These are phyloP conservation scores for Eulemur rubriventer DNA, from an alignment of 2,797 vertebrate species.

Conservation along the genomic window DNA sequence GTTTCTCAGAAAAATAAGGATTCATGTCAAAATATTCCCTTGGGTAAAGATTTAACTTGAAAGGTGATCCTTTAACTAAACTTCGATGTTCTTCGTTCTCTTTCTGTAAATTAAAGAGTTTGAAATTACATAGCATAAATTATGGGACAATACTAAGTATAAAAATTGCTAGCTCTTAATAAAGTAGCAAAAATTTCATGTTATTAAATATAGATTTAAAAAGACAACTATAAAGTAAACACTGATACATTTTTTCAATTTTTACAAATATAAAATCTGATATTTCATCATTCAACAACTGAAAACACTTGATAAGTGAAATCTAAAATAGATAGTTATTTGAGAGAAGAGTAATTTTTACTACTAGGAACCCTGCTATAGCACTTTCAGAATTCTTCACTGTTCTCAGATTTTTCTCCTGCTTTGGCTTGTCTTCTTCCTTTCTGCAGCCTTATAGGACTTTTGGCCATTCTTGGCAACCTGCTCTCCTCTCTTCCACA, in stretches of 20 bases:
- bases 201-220: background rate
- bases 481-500: background rate
- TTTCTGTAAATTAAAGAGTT: slow-evolving; percentile 84
- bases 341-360: background rate
- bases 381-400: background rate
- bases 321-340: background rate
- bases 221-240: background rate
- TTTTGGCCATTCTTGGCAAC: background rate
- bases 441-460: background rate
- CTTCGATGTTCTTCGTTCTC: slow-evolving; percentile 83
- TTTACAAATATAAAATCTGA: background rate
- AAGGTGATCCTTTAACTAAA: slow-evolving; percentile 89
- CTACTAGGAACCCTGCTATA: background rate
- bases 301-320: background rate
- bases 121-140: slow-evolving; percentile 35
- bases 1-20: slow-evolving; percentile 87
- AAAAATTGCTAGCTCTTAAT: background rate
- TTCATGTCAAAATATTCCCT: slow-evolving; percentile 91
- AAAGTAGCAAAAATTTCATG: background rate
- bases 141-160: background rate
- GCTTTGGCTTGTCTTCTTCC: background rate
- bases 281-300: background rate
- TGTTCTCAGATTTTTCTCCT: background rate
- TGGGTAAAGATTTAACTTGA: slow-evolving; percentile 90
- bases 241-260: background rate